Conservation (phyloP, 2,113 vertebrate genomes). For the Ovis aries region ARS-UI_Ramb_v3.0 NC_056059.1:96659501-96660000, state of each 20-base stretch:
- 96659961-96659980: conserved; percentile 5
- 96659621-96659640: neutral
- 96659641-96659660: conserved; percentile 26
- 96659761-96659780: neutral
- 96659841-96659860: neutral
- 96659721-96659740: conserved; percentile 37
- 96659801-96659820: neutral
- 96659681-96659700: conserved; percentile 53
- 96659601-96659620: neutral
- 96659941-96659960: conserved; percentile 19
- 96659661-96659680: conserved; percentile 10
- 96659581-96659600: neutral
- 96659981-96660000: neutral
- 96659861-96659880: neutral
- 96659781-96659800: neutral
- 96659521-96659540: neutral
- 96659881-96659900: conserved; percentile 14
- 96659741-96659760: neutral
- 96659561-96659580: neutral
- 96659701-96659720: conserved; percentile 34
- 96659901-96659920: conserved; percentile 1
- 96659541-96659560: neutral
- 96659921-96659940: conserved; percentile 16
- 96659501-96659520: neutral
- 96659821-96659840: neutral